Base-by-base conservation (phyloP, 2,797 vertebrate species). In the Mycteria americana region DNA sequence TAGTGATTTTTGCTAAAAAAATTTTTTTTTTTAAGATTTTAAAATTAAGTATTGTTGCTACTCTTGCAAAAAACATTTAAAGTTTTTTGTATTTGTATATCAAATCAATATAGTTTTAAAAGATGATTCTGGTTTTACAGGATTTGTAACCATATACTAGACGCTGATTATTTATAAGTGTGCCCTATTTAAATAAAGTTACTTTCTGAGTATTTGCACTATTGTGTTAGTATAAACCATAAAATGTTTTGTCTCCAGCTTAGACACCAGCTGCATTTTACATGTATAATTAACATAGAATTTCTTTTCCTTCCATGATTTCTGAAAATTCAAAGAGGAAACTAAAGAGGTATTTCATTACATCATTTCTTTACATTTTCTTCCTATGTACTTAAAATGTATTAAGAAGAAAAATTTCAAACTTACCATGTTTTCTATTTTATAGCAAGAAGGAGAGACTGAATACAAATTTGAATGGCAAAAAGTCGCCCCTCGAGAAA, bases 391-490 rank as follows among this genome's bases (percentile, higher is more conserved):
- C 33, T 91, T 94, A 54, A 95, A 90, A 78, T 4, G 0, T 75
- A 11, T 43, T 74, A 24, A 57, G 14, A 43, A 64, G 64, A 79
- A 95, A 76, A 59, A 8, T 3, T 84, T 75, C 74, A 88, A 80
- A 50, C 39, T 88, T 96, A 62, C 18, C 41, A 22, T 54, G 37
- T 95, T 79, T 94, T 89, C 85, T 96, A 5, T 96, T 96, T 96
- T 97, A 57, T 78, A 99, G 98, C 97, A 98, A 98, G 99, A 99
- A 62, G 99, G 99, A 91, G 99, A 99, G 81, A 98, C 99, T 1
- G 99, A 99, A 64, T 99, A 99, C 96, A 99, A 99, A 97, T 99
- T 99, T 98, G 99, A 99, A 98, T 99, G 99, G 99, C 99, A 99
- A 97, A 99, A 99, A 96, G 98, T 96, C 43, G 99, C 99, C 75